phyloP scores from a whole-genome alignment of 2,888 invertebrate species.

The Napeogenes inachia region DNA sequence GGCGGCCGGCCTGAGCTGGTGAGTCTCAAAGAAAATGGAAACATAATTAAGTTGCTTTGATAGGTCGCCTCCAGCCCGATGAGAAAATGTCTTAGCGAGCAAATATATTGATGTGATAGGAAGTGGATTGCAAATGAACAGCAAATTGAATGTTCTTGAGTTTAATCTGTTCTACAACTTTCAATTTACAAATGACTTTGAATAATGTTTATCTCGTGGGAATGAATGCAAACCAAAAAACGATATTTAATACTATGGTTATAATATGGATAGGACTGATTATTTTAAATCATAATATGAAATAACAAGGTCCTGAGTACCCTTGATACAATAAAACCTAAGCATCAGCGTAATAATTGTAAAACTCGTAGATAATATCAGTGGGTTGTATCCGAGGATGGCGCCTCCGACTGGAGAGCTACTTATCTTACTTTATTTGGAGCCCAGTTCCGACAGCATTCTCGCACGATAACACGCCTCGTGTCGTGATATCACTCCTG shows the following conservation, averaged over 20 bases:
- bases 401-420: conserved; percentile 28
- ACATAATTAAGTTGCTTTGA: conserved; percentile 33
- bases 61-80: conserved; percentile 18
- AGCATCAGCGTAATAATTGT: background rate
- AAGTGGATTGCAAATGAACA: background rate
- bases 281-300: too few species aligned
- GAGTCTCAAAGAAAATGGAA: conserved; percentile 31
- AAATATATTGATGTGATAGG: conserved; percentile 3
- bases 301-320: too few species aligned
- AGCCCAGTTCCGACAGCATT: conserved; percentile 37
- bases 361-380: conserved; percentile 3
- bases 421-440: conserved; percentile 42
- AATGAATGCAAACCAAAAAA: too few species aligned
- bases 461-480: conserved; percentile 36
- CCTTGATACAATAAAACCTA: background rate
- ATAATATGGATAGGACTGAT: too few species aligned
- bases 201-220: too few species aligned
- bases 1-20: conserved; percentile 12
- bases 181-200: background rate
- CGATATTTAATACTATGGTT: too few species aligned
- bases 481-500: conserved; percentile 21
- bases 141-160: background rate
- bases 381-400: background rate
- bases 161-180: background rate
- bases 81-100: conserved; percentile 19